Percentiles rank a stretch among this genome's conserved stretches.
Conservation (phyloP, 2,113 vertebrate species). For the Rhabdomys dilectus region DNA sequence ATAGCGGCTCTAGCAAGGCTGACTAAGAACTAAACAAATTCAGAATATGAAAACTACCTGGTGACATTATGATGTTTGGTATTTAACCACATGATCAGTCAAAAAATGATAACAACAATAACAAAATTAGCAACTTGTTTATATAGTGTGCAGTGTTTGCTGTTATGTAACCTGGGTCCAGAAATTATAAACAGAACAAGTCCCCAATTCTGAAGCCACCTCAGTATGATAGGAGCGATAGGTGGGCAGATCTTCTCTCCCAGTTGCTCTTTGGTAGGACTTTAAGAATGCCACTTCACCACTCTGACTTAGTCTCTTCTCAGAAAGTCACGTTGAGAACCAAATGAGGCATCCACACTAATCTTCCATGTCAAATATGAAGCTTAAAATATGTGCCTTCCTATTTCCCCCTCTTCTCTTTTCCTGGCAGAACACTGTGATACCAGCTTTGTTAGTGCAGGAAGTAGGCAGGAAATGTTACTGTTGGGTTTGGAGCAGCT, state of each 20-base stretch:
- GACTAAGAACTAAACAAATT: conserved; percentile 6
- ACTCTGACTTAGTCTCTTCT: conserved; percentile 25
- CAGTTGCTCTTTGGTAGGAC: neutral
- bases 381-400: conserved; percentile 43
- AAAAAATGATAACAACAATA: neutral
- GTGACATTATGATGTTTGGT: conserved; percentile 46
- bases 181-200: neutral
- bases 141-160: neutral
- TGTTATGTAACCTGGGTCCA: neutral
- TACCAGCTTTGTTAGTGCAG: neutral
- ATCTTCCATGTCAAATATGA: conserved; percentile 3
- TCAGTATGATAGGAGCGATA: neutral
- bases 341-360: neutral
- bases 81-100: conserved; percentile 28
- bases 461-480: conserved; percentile 22
- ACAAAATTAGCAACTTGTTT: neutral
- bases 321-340: neutral
- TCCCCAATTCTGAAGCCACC: conserved; percentile 8
- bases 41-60: conserved; percentile 25
- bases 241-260: neutral
- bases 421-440: neutral
- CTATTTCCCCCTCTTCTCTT: neutral
- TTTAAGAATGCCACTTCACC: conserved; percentile 32
- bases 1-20: neutral
- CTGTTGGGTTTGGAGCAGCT: conserved; percentile 38